A percentile compares a stretch with the other conserved stretches of the same genome.
phyloP scores from a whole-genome alignment of 2,797 vertebrate genomes.

The Hydrophis major region DNA sequence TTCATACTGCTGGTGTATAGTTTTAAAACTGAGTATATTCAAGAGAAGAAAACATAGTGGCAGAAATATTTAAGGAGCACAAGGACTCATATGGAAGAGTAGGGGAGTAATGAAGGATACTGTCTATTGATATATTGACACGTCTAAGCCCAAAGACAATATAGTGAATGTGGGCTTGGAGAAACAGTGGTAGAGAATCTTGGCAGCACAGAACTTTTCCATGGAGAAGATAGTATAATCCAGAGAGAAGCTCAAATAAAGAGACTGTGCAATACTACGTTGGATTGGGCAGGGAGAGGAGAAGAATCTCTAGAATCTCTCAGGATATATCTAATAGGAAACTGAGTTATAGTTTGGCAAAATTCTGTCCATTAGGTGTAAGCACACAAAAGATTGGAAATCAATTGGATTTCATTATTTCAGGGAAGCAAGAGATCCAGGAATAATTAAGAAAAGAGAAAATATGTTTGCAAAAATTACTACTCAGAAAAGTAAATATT shows the following conservation, averaged over 20 bases:
- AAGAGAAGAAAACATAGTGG: not conserved
- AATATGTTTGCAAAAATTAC: not conserved
- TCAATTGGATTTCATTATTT: not conserved
- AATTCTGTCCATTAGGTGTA: not conserved
- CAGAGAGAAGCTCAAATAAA: not conserved
- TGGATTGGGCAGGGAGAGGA: not conserved
- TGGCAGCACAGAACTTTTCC: not conserved
- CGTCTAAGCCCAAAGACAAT: not conserved
- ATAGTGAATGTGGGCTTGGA: not conserved
- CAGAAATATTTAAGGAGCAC: not conserved
- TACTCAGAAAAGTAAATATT: not conserved
- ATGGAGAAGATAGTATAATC: not conserved
- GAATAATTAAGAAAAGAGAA: not conserved
- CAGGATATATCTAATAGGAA: not conserved
- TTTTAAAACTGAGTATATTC: not conserved
- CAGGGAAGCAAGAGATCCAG: not conserved
- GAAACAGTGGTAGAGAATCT: not conserved
- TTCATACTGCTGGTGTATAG: not conserved
- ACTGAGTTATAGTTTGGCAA: not conserved
- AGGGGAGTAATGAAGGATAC: not conserved
- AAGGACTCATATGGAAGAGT: not conserved
- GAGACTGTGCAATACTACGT: not conserved
- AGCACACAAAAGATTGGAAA: not conserved
- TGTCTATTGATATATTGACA: not conserved
- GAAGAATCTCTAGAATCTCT: not conserved